phyloP scores from a whole-genome alignment of 2,888 invertebrate genomes.

The Pomacea canaliculata region DNA sequence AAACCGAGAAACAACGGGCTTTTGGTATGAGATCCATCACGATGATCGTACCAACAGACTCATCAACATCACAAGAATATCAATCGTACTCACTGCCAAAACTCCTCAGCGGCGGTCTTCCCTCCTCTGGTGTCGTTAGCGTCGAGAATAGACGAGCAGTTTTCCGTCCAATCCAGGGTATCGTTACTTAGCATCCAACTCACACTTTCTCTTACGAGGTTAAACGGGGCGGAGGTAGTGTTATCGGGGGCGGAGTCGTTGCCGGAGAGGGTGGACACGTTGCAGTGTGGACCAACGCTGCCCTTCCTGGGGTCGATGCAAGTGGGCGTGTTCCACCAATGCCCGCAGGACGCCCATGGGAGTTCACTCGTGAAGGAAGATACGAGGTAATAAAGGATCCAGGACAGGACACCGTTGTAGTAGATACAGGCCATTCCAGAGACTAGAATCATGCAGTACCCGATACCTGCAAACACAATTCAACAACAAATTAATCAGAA shows the following conservation, averaged over 20 bases:
- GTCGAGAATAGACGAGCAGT: no score
- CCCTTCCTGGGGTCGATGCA: constrained; percentile 33
- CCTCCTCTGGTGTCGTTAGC: not conserved
- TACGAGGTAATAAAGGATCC: constrained; percentile 52
- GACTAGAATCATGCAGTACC: constrained; percentile 53
- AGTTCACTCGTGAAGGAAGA: constrained; percentile 45
- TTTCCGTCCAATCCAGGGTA: no score
- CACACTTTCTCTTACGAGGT: not conserved
- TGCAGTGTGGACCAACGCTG: not conserved
- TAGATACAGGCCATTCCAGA: constrained; percentile 52
- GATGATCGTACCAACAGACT: no score
- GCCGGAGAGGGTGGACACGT: not conserved
- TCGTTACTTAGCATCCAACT: not conserved
- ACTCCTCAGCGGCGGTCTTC: constrained; percentile 49
- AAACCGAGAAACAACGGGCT: no score
- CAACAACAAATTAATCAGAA: not conserved
- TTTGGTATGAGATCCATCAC: no score
- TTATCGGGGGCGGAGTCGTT: not conserved
- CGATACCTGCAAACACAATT: constrained; percentile 40
- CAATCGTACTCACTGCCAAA: constrained; percentile 47
- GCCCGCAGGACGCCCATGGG: constrained; percentile 46
- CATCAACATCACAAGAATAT: no score
- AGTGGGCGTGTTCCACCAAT: constrained; percentile 48
- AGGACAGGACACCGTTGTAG: constrained; percentile 51
- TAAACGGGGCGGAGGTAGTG: not conserved